Evolutionary conservation across 2,888 invertebrate species (phyloP), one percentile per base, ranked within the genome.

Genomic region (Malthinus flaveolus): DNA sequence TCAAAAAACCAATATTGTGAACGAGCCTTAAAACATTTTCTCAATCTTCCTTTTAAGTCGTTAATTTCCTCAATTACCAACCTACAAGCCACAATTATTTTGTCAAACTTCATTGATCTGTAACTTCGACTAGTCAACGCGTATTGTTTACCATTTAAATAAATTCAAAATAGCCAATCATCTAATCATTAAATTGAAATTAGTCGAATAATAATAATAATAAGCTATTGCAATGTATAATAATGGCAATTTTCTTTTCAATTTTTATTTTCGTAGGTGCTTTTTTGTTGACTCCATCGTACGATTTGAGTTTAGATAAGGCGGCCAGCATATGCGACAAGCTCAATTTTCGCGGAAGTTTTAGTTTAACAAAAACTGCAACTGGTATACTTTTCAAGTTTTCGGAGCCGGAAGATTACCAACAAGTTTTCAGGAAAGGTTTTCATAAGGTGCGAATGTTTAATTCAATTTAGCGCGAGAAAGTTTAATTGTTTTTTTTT

Each of bases 331-430:
- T 93, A 73, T 91, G 91, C 80, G 93, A 93, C 82, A 92, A 92
- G 78, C 90, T 93, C 86, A 91, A 89, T 80, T 91, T 93, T 80
- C 88, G 90, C 71, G 91, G 91, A 51, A 90, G 91, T 72, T 93
- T 92, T 81, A 90, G 90, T 67, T 82, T 93, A 69, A 92, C 92
- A 64, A 92, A 91, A 82, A 93, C 93, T 1, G 92, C 93, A 49
- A 93, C 92, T 42, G 93, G 93, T 56, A 92, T 93, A 72, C 84
- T 93, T 63, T 93, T 93, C 82, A 92, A 91, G 80, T 93, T 93
- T 80, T 91, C 91, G 68, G 89, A 88, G 78, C 89, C 91, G 65
- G 92, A 92, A 67, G 93, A 93, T 76, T 93, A 89, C 78, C 90
- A 91, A 79, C 87, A 89, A 75, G 91, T 92, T 65, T 91, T 87